Percentiles rank a stretch among this genome's conserved stretches.
Conservation (phyloP, 2,797 vertebrate genomes). For the Hapalemur alaotrensis region DNA sequence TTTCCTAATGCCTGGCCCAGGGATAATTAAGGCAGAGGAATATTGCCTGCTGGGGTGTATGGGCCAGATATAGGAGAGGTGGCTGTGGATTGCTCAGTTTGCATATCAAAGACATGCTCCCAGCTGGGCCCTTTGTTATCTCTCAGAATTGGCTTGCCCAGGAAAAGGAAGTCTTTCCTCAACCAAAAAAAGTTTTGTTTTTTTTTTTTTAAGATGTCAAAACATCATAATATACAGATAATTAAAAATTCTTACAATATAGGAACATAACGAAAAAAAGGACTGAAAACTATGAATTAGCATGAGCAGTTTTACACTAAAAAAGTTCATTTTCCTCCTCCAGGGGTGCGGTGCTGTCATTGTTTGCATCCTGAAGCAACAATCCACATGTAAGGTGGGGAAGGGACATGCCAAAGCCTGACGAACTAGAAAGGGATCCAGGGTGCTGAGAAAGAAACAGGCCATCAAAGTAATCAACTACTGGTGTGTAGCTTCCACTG, state of each 20-base stretch:
- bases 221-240: background rate
- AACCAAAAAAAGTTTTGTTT: background rate
- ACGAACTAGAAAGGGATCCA: background rate
- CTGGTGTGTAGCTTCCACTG: background rate
- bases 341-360: background rate
- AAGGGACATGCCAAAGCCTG: background rate
- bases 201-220: background rate
- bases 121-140: background rate
- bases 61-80: background rate
- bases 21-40: background rate
- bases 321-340: background rate
- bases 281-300: background rate
- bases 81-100: background rate
- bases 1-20: background rate
- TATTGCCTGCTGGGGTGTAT: background rate
- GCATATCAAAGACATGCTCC: background rate
- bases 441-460: background rate
- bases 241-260: background rate
- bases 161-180: background rate
- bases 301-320: background rate
- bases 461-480: background rate
- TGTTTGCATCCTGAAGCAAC: background rate
- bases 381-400: background rate
- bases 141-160: background rate
- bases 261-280: background rate